phyloP scores from a whole-genome alignment of 2,113 vertebrate species.

The Struthidea cinerea region DNA sequence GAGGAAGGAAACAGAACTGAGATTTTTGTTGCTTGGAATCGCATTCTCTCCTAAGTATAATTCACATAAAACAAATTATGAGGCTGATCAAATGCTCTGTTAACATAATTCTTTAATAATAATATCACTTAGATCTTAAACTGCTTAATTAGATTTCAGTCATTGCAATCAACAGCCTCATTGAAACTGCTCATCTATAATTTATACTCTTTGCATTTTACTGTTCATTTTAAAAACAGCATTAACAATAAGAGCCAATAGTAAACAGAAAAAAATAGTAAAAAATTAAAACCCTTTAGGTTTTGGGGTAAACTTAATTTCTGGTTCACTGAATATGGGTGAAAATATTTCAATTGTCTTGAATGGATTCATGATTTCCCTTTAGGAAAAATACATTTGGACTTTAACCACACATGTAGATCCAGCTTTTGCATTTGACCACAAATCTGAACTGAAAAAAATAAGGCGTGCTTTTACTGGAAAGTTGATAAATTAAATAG shows the following conservation, averaged over 20 bases:
- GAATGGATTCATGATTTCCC: background rate
- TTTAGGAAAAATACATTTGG: background rate
- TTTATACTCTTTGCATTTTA: conserved; percentile 48
- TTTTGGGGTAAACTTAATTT: background rate
- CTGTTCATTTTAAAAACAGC: conserved; percentile 41
- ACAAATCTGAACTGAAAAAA: background rate
- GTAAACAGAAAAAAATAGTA: background rate
- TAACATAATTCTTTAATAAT: conserved; percentile 61
- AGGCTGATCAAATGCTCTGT: conserved; percentile 48
- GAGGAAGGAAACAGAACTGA: background rate
- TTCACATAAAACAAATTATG: conserved; percentile 35
- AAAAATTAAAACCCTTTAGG: background rate
- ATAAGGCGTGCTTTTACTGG: background rate
- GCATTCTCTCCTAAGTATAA: background rate
- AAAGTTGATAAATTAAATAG: background rate
- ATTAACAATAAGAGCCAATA: background rate
- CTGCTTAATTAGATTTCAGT: conserved; percentile 71
- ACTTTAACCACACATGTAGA: background rate
- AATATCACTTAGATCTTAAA: conserved; percentile 64
- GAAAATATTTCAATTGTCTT: background rate
- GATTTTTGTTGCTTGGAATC: conserved; percentile 8
- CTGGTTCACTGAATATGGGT: background rate
- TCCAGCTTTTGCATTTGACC: background rate
- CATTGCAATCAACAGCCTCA: conserved; percentile 67
- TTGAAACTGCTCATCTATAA: conserved; percentile 65